These are phyloP conservation scores for Colletes gigas DNA, from an alignment of 1,140 invertebrate genomes.

Conservation along the genomic window DNA sequence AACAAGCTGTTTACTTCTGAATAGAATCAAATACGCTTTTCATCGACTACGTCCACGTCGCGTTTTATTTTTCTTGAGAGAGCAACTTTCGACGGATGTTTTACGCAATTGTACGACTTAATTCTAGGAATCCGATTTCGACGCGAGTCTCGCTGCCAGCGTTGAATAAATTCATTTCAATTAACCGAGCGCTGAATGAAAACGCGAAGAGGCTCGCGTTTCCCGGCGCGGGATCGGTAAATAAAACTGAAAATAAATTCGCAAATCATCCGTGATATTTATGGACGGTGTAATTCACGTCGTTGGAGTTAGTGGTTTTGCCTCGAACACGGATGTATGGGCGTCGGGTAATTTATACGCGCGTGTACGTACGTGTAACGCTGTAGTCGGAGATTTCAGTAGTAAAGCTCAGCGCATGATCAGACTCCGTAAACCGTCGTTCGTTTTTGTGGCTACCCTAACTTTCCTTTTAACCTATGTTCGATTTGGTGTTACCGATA, in stretches of 20 bases:
- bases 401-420: slow-evolving; percentile 27
- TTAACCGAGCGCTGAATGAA: background rate
- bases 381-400: slow-evolving; percentile 13
- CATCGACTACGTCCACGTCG: too few species aligned
- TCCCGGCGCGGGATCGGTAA: background rate
- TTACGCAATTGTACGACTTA: too few species aligned
- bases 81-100: too few species aligned
- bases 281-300: background rate
- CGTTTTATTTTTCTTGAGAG: too few species aligned
- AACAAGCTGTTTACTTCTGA: too few species aligned
- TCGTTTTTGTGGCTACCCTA: background rate
- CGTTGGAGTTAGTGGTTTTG: background rate
- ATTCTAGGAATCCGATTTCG: too few species aligned
- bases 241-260: slow-evolving; percentile 1
- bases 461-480: background rate
- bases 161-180: background rate
- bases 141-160: background rate
- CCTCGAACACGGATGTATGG: background rate
- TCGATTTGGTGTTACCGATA: background rate
- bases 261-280: background rate
- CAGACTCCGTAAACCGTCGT: slow-evolving; percentile 5
- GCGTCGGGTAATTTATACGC: background rate
- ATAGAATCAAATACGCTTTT: too few species aligned
- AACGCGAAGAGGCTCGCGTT: background rate
- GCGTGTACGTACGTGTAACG: too few species aligned